Evolutionary conservation across 2,797 vertebrate genomes (phyloP), one percentile per base, ranked within the genome.

Genomic region (Dendrocincla fuliginosa): DNA sequence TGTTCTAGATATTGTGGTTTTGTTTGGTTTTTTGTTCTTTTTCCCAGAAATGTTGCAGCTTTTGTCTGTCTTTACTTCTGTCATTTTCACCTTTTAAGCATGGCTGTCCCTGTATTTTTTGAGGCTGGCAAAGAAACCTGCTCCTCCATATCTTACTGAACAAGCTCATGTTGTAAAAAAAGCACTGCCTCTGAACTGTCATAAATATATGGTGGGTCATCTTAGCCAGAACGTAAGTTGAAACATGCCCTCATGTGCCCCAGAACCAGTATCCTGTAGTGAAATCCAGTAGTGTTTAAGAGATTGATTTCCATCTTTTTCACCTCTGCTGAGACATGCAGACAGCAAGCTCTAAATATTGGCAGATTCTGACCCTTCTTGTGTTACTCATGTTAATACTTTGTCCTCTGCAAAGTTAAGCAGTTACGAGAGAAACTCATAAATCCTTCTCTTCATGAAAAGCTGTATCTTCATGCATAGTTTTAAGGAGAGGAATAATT

Each of bases 401-500:
- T 68, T 46, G 37, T 85, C 60, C 46, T 67, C 60, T 80, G 67
- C n/a, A 37, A 82, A 92, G 50, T 64, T 75, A 69, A 86, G 50
- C 42, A 57, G 30, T 68, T 90, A 70, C 20, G 46, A 67, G 67
- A 80, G n/a, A 55, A 59, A 49, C 24, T 82, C 10, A 5, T n/a
- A 49, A 60, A 46, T 55, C 12, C 6, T 87, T 57, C 46, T 65
- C 8, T 35, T 76, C 18, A 5, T 82, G 17, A 73, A 85, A 57
- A 93, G 7, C 57, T 89, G 57, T 13, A 61, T 80, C 84, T 88
- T 68, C 30, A 14, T 0, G 2, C 27, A 73, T 67, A 67, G 23
- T 87, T 85, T 81, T 80, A 71, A 91, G 60, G 30, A 83, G 37
- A 77, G 13, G 37, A 82, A 49, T 85, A 78, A 64, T 17, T 91